Conservation (phyloP, 2,113 vertebrate genomes). For the Zosterops japonicus region DNA sequence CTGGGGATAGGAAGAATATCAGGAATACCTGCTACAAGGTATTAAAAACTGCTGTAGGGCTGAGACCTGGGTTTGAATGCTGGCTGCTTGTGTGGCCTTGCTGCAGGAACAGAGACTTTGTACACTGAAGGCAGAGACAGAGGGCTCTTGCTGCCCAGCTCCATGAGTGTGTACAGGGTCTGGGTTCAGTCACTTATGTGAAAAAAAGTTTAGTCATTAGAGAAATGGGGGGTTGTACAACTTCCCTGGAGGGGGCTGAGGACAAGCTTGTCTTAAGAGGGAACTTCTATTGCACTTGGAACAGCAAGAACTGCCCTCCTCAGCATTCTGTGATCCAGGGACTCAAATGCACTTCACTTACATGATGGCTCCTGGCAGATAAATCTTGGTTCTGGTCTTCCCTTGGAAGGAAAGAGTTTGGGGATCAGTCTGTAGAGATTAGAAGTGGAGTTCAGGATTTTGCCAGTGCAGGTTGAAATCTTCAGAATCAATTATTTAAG, state of each 20-base stretch:
- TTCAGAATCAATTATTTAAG: background rate
- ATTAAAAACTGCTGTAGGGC: background rate
- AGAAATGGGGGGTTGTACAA: background rate
- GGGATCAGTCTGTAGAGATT: background rate
- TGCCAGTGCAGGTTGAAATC: background rate
- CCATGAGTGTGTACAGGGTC: background rate
- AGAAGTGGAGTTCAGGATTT: background rate
- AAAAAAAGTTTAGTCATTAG: background rate
- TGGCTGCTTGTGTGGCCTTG: background rate
- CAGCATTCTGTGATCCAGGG: background rate
- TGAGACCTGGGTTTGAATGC: background rate
- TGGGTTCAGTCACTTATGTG: background rate
- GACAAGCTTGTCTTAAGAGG: background rate
- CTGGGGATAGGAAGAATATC: background rate
- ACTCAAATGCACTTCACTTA: background rate
- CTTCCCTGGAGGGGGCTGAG: background rate
- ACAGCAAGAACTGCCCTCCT: background rate
- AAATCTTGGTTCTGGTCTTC: background rate
- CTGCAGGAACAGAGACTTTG: background rate
- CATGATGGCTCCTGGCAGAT: background rate
- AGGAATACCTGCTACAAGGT: background rate
- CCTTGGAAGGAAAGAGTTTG: background rate
- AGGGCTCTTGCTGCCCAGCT: background rate
- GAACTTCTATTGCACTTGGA: background rate
- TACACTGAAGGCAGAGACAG: background rate